A percentile compares a stretch with the other conserved stretches of the same genome.
These are phyloP conservation scores for Sarcophaga caerulescens DNA, from an alignment of 2,888 invertebrate species.

Conservation along the genomic window DNA sequence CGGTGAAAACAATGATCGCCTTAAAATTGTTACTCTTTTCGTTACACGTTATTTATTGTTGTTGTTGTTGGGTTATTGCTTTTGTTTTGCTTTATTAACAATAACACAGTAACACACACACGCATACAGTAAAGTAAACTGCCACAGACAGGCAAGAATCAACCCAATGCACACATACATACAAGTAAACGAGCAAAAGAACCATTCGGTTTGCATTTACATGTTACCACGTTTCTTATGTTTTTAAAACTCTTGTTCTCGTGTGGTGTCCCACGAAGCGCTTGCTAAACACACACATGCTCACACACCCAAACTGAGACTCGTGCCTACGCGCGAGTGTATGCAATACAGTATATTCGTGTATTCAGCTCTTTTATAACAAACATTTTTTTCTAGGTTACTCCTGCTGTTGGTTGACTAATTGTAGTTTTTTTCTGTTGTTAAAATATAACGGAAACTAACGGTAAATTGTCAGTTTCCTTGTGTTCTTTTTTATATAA, in stretches of 20 bases:
- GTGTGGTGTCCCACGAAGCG: no score
- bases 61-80: neutral
- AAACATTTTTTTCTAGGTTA: neutral
- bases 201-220: no score
- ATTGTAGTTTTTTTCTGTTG: slow-evolving; percentile 22
- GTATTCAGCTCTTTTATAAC: no score
- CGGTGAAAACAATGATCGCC: neutral
- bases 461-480: slow-evolving; percentile 48
- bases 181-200: no score
- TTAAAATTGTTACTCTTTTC: neutral
- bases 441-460: slow-evolving; percentile 35
- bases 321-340: no score
- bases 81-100: neutral
- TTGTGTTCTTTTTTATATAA: neutral
- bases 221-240: no score
- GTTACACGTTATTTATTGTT: neutral
- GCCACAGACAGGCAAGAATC: neutral
- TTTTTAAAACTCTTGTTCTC: no score
- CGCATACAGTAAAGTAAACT: neutral
- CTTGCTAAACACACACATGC: no score
- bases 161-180: no score
- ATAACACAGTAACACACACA: neutral
- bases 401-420: slow-evolving; percentile 29
- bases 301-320: no score
- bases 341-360: no score